Evolutionary conservation across 2,888 invertebrate species (phyloP).

Genomic region (Pterobdella sp.): DNA sequence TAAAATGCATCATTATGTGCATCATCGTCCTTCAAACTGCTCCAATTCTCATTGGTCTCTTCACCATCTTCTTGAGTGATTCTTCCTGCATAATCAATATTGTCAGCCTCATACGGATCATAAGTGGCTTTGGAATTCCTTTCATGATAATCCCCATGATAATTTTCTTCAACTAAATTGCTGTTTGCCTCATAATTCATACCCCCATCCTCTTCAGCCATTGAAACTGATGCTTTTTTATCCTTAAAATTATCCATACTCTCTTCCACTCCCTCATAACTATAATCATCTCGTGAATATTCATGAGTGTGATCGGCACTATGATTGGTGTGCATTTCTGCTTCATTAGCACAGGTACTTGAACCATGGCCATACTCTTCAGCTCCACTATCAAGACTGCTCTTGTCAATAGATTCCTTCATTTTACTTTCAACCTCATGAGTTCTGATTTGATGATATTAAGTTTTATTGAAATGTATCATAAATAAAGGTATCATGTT

Average conservation of each 20-base stretch:
- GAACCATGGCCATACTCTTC: background rate
- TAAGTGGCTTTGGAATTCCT: background rate
- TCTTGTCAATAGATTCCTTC: background rate
- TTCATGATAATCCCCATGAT: background rate
- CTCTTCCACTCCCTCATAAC: background rate
- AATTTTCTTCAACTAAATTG: too few species aligned
- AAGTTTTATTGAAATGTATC: background rate
- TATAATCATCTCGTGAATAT: background rate
- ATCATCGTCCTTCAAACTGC: background rate
- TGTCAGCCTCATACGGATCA: background rate
- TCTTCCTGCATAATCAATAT: background rate
- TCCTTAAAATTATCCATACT: too few species aligned
- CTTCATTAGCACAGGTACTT: background rate
- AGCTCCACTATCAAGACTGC: background rate
- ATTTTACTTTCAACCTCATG: background rate
- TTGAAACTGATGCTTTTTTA: background rate
- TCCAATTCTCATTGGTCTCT: too few species aligned
- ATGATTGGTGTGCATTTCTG: background rate
- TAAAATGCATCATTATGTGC: background rate
- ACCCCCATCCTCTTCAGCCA: slow-evolving; percentile 1
- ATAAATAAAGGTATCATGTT: background rate
- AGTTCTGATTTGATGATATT: too few species aligned
- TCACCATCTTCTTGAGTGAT: background rate
- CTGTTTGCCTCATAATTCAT: too few species aligned
- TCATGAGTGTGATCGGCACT: background rate